A percentile compares a stretch with the other conserved stretches of the same genome.
Evolutionary conservation across 2,888 invertebrate genomes (phyloP).

Genomic region (Trachelus troglodyta): DNA sequence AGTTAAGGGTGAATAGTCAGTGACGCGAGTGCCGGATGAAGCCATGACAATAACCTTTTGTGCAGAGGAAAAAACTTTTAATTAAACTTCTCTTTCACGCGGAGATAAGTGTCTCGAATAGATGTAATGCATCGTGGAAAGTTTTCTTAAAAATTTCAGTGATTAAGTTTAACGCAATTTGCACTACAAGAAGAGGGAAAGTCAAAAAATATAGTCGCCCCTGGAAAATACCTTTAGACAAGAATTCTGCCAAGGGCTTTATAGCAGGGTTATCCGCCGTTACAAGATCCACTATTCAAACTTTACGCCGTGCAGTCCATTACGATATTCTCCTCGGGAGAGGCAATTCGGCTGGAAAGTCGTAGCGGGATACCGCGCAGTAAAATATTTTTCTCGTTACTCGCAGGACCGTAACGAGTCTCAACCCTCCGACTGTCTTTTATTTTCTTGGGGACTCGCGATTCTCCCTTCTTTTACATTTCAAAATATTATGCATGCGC

Average conservation of each 20-base stretch:
- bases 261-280: neutral
- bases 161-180: neutral
- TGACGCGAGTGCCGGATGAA: neutral
- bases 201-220: neutral
- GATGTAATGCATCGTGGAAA: neutral
- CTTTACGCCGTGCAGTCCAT: neutral
- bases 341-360: neutral
- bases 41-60: neutral
- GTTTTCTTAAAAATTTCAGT: neutral
- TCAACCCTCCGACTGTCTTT: neutral
- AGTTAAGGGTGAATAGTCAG: neutral
- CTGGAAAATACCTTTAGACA: neutral
- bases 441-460: neutral
- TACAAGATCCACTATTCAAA: neutral
- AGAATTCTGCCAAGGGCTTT: neutral
- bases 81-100: constrained; percentile 29
- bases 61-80: constrained; percentile 30
- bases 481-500: neutral
- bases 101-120: neutral
- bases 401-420: neutral
- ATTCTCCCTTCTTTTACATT: neutral
- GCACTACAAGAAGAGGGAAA: neutral
- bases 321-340: neutral
- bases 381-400: neutral
- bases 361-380: neutral